phyloP scores from a whole-genome alignment of 2,113 vertebrate genomes.

The Petromus typicus region DNA sequence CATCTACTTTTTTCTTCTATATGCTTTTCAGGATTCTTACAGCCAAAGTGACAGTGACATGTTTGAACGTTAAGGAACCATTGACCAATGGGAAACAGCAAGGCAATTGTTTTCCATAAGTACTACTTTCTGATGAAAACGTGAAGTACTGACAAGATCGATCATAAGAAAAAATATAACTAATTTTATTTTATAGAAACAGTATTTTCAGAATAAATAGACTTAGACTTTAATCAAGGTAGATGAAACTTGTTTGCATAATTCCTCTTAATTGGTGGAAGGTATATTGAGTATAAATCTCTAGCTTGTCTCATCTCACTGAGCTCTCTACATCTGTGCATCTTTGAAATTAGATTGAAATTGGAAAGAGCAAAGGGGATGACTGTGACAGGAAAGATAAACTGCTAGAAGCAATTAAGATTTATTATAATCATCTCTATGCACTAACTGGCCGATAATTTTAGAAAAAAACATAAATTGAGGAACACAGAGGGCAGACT shows the following conservation, averaged over 20 bases:
- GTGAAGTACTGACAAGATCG: not conserved
- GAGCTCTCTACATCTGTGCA: constrained; percentile 48
- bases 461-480: constrained; percentile 34
- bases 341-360: constrained; percentile 40
- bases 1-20: not conserved
- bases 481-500: constrained; percentile 39
- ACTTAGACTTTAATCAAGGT: not conserved
- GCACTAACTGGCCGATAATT: constrained; percentile 23
- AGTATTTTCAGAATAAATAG: constrained; percentile 1
- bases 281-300: constrained; percentile 21
- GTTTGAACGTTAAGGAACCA: not conserved
- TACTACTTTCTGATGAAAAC: constrained; percentile 38
- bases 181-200: constrained; percentile 27
- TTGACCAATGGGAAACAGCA: not conserved
- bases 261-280: constrained; percentile 54
- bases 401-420: constrained; percentile 33
- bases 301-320: constrained; percentile 16
- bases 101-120: not conserved
- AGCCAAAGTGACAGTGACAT: constrained; percentile 13
- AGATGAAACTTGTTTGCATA: not conserved
- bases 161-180: not conserved
- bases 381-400: constrained; percentile 36
- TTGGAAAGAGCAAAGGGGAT: constrained; percentile 17
- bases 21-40: not conserved
- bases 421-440: constrained; percentile 46